These are phyloP conservation scores for Pitta sordida DNA, from an alignment of 2,113 vertebrate genomes.

Conservation along the genomic window DNA sequence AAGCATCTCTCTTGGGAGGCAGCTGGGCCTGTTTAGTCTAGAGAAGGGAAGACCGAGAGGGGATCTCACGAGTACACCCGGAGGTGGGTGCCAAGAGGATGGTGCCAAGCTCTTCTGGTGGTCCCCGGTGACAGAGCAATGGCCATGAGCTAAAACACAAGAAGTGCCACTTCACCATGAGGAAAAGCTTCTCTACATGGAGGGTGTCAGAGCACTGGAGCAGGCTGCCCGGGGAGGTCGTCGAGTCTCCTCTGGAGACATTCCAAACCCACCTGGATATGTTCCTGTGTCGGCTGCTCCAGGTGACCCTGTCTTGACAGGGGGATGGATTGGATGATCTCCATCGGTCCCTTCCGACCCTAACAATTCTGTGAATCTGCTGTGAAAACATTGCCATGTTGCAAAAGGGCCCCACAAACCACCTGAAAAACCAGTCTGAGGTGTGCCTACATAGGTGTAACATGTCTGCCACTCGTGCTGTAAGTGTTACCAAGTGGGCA, in stretches of 20 bases:
- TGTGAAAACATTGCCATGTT: background rate
- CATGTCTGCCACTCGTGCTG: rapidly evolving
- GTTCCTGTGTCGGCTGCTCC: background rate
- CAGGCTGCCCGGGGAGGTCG: background rate
- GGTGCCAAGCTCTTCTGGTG: background rate
- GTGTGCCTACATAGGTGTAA: rapidly evolving
- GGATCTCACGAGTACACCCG: background rate
- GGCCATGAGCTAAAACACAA: rapidly evolving
- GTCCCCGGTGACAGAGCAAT: rapidly evolving
- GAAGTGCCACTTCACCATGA: rapidly evolving
- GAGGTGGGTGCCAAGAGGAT: background rate
- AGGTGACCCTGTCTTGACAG: background rate
- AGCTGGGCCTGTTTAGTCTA: background rate
- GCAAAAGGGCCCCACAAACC: background rate
- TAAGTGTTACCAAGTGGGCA: rapidly evolving
- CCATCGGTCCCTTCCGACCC: background rate
- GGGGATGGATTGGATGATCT: background rate
- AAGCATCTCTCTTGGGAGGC: background rate
- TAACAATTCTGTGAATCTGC: background rate
- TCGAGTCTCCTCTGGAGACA: background rate
- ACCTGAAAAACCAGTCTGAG: rapidly evolving
- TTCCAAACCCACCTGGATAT: background rate
- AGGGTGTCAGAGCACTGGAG: background rate
- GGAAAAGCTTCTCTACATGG: rapidly evolving
- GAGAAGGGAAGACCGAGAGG: too few species aligned